These are phyloP conservation scores for Hydrotaea diabolus DNA, from an alignment of 2,888 invertebrate genomes.

Conservation along the genomic window DNA sequence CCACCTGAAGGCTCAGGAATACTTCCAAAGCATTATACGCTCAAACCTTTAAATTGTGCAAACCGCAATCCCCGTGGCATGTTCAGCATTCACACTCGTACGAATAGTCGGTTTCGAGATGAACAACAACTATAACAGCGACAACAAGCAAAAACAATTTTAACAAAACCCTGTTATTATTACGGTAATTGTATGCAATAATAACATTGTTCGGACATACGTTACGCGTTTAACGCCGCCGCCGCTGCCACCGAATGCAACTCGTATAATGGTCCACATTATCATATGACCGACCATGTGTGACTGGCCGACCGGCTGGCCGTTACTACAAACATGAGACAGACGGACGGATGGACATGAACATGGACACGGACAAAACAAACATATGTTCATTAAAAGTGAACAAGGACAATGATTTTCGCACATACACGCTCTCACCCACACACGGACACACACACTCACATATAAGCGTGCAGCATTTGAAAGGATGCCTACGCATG, in stretches of 20 bases:
- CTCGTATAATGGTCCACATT: too few species aligned
- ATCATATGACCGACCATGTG: conserved; percentile 17
- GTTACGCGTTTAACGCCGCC: conserved; percentile 13
- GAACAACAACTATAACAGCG: conserved; percentile 2
- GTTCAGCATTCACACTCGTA: background rate
- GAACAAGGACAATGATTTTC: conserved; percentile 65
- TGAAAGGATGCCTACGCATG: conserved; percentile 7
- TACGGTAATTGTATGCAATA: conserved; percentile 67
- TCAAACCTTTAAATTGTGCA: conserved; percentile 17
- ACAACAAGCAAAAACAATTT: background rate
- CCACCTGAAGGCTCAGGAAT: too few species aligned
- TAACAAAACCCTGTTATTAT: conserved; percentile 61
- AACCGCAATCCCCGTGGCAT: conserved; percentile 4
- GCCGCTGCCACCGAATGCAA: background rate
- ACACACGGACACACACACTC: background rate
- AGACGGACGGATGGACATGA: conserved; percentile 6
- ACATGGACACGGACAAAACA: conserved; percentile 54
- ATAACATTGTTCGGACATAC: conserved; percentile 65
- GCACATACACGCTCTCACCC: conserved; percentile 24
- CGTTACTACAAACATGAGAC: background rate
- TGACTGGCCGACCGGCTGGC: conserved; percentile 2
- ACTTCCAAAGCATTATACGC: background rate
- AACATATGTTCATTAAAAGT: conserved; percentile 64
- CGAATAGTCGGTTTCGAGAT: conserved; percentile 57
- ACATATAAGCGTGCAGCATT: conserved; percentile 13